Evolutionary conservation across 1,140 invertebrate species (phyloP).

Genomic region (Solenopsis fugax): DNA sequence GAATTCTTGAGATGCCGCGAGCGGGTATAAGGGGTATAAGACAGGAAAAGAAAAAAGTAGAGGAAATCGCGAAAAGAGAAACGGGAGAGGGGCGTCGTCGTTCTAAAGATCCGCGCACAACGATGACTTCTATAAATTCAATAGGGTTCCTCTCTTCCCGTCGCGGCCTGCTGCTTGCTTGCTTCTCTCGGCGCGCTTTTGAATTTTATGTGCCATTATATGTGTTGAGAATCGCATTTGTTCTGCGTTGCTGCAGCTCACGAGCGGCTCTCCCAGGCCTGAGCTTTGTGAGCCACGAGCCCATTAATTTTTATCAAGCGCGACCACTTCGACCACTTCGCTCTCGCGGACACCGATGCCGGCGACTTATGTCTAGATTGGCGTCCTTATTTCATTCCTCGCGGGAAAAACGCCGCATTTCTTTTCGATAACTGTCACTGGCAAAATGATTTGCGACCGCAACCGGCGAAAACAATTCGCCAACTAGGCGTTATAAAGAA

Average conservation of each 20-base stretch:
- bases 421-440: slow-evolving; percentile 47
- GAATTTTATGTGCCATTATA: slow-evolving; percentile 54
- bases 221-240: slow-evolving; percentile 44
- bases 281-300: background rate
- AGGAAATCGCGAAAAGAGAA: slow-evolving; percentile 35
- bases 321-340: background rate
- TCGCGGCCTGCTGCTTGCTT: background rate
- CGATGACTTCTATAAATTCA: slow-evolving; percentile 55
- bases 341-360: slow-evolving; percentile 18
- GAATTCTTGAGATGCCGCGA: slow-evolving; percentile 56
- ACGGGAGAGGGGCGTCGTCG: background rate
- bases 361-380: slow-evolving; percentile 23
- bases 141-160: slow-evolving; percentile 4
- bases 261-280: background rate
- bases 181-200: slow-evolving; percentile 21
- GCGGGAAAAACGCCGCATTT: slow-evolving; percentile 26
- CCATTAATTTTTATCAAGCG: slow-evolving; percentile 40
- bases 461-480: background rate
- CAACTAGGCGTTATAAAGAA: slow-evolving; percentile 15
- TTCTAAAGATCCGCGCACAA: slow-evolving; percentile 50
- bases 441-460: slow-evolving; percentile 24
- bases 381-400: slow-evolving; percentile 28
- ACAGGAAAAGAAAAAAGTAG: background rate
- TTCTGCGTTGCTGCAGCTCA: slow-evolving; percentile 8
- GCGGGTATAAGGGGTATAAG: slow-evolving; percentile 3